Evolutionary conservation across 2,113 vertebrate genomes (phyloP).

Genomic region (Merops nubicus): DNA sequence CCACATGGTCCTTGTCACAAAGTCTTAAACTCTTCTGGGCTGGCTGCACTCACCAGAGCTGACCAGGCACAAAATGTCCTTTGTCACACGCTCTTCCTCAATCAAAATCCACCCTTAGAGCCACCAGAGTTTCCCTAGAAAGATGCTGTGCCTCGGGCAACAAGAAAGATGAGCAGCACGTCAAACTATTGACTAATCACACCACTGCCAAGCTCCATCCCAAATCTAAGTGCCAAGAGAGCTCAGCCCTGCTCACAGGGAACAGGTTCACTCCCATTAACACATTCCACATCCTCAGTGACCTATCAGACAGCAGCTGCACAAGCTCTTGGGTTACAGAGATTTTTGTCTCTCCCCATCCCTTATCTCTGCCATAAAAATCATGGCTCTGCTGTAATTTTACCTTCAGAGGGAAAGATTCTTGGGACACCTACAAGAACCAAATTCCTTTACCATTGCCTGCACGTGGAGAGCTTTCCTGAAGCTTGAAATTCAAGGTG

Average conservation of each 20-base stretch:
- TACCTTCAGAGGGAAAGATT: background rate
- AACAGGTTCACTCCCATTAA: background rate
- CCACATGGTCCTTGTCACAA: background rate
- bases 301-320: background rate
- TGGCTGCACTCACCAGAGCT: background rate
- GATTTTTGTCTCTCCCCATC: background rate
- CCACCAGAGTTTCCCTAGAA: background rate
- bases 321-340: constrained; percentile 3
- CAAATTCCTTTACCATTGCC: background rate
- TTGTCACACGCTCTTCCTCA: background rate
- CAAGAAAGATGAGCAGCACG: background rate
- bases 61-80: background rate
- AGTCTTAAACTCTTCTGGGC: background rate
- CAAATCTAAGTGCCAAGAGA: background rate
- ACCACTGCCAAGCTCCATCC: background rate
- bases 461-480: background rate
- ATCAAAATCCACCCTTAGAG: background rate
- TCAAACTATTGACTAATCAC: background rate
- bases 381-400: background rate
- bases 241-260: background rate
- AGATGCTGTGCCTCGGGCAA: background rate
- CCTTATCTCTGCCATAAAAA: background rate
- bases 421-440: background rate
- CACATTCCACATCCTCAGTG: background rate
- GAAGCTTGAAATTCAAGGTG: background rate